A percentile compares a stretch with the other conserved stretches of the same genome.
These are phyloP conservation scores for Drosophila bunnanda DNA, from an alignment of 2,888 invertebrate species.

Conservation along the genomic window DNA sequence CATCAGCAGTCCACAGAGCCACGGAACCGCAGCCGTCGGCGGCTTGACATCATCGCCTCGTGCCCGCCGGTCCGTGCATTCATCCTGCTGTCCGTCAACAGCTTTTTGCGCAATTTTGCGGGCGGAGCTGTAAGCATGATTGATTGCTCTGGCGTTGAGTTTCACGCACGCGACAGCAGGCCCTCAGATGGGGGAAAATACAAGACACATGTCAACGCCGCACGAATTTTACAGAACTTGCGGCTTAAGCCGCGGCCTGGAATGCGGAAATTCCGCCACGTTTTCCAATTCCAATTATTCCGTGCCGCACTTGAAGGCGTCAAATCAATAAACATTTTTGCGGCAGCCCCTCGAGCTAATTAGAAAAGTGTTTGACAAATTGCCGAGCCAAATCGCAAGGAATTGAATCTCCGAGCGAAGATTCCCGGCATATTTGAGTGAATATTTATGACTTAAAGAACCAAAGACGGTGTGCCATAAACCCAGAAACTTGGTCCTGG, in stretches of 20 bases:
- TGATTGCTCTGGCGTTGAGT: constrained; percentile 67
- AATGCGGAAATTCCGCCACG: constrained; percentile 15
- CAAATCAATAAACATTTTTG: constrained; percentile 60
- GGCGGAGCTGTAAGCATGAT: constrained; percentile 63
- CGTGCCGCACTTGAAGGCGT: constrained; percentile 33
- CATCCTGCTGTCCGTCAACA: constrained; percentile 46
- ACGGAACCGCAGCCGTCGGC: constrained; percentile 18
- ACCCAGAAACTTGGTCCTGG: constrained; percentile 51
- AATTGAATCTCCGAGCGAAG: constrained; percentile 47
- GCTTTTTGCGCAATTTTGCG: constrained; percentile 55
- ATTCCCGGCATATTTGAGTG: constrained; percentile 25
- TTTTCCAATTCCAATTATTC: constrained; percentile 64
- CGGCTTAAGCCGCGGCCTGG: constrained; percentile 20
- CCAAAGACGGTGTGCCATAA: constrained; percentile 35
- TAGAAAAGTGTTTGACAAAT: constrained; percentile 53
- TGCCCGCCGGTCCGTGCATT: constrained; percentile 25
- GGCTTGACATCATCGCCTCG: constrained; percentile 33
- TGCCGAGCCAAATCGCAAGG: constrained; percentile 18
- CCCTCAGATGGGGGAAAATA: constrained; percentile 31
- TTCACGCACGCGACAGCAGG: constrained; percentile 41
- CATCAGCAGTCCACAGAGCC: constrained; percentile 19
- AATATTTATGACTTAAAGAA: constrained; percentile 53
- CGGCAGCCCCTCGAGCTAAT: constrained; percentile 59
- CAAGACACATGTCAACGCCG: constrained; percentile 68
- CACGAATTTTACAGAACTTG: constrained; percentile 60